Base-by-base conservation (phyloP, 1,140 invertebrate species). In the Conus betulinus region DNA sequence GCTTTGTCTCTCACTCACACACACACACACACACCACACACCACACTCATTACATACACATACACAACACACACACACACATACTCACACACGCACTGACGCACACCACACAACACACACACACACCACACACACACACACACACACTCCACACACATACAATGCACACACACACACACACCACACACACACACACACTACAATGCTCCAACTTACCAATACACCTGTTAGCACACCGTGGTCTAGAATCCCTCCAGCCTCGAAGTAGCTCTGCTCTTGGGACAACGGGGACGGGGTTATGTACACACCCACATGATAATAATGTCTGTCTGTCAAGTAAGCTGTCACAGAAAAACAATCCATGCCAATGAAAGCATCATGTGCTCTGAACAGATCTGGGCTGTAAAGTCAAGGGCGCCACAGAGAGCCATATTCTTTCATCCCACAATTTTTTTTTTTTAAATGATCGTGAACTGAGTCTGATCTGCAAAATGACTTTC, bases 161-260 rank as follows among this genome's bases (percentile, higher is more conserved):
- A 71, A n/a, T n/a, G n/a, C 67, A 71, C 67, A 71, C 67, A 71
- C 67, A 71, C 67, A 71, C 23, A 23, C 67, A 71, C 23, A 7
- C 15, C 11, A 71, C 17, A 71, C 67, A 71, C 67, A 71, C 4
- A 23, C 11, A 71, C 67, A 71, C 23, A 71, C 3, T 23, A n/a
- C 78, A 81, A 71, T 15, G 71, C 27, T 23, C 11, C 81, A 8
- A 85, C 81, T 84, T 96, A 55, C 96, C 96, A 91, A 96, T 96
- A 90, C 96, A 96, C 90, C 96, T 96, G 90, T 95, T 96, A 92
- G 96, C 95, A n/a, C n/a, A 81, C 96, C 96, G n/a, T 96, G 96
- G 91, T 96, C 96, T 67, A 96, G 90, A 86, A 96, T 96, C 93
- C n/a, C n/a, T 96, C 96, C 89, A 96, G n/a, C 96, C 95, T 96